phyloP scores from a whole-genome alignment of 1,140 invertebrate species.

The Elymnias hypermnestra region DNA sequence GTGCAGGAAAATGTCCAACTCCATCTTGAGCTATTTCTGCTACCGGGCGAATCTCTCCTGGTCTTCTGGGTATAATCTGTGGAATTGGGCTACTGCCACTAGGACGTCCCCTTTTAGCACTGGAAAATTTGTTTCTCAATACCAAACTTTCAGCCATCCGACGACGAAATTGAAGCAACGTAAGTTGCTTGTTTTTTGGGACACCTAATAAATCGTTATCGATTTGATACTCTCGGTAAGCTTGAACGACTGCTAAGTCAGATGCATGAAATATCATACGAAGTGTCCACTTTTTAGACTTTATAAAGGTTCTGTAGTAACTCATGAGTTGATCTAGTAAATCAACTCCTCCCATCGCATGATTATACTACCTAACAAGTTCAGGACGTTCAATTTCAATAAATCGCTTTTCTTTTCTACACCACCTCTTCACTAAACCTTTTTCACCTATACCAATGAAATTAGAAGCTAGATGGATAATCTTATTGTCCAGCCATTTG shows the following conservation, averaged over 20 bases:
- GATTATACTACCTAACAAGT: slow-evolving; percentile 38
- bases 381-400: slow-evolving; percentile 43
- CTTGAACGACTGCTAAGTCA: slow-evolving; percentile 30
- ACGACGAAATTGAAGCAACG: slow-evolving; percentile 2
- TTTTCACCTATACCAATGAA: slow-evolving; percentile 33
- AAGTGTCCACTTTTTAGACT: slow-evolving; percentile 26
- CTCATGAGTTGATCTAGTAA: too few species aligned
- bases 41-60: slow-evolving; percentile 28
- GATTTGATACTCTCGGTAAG: slow-evolving; percentile 11
- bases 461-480: slow-evolving; percentile 34
- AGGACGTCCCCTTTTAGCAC: slow-evolving; percentile 23
- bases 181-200: slow-evolving; percentile 21
- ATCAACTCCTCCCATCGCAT: background rate
- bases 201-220: slow-evolving; percentile 11
- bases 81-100: slow-evolving; percentile 24
- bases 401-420: slow-evolving; percentile 44
- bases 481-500: slow-evolving; percentile 60
- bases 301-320: slow-evolving; percentile 28
- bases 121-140: slow-evolving; percentile 2
- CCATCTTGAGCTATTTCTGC: slow-evolving; percentile 24
- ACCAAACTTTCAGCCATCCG: slow-evolving; percentile 12
- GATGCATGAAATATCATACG: slow-evolving; percentile 40
- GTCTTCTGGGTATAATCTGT: slow-evolving; percentile 29
- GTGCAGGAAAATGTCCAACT: slow-evolving; percentile 28
- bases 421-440: slow-evolving; percentile 37